Evolutionary conservation across 2,113 vertebrate genomes (phyloP).

Genomic region (Reinhardtius hippoglossoides): DNA sequence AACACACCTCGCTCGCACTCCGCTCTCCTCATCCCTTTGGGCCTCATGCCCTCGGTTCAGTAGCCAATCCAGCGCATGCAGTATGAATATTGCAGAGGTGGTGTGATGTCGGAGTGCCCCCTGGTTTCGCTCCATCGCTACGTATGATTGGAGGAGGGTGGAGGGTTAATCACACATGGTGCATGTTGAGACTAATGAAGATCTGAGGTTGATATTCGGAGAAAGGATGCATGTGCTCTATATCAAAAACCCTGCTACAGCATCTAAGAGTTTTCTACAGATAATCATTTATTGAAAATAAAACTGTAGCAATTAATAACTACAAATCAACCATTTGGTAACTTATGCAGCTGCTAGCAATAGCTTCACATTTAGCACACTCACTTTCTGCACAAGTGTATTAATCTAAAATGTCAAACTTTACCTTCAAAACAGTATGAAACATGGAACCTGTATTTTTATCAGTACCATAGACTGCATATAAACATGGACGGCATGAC

Average conservation of each 20-base stretch:
- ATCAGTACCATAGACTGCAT: no score
- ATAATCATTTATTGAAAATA: not conserved
- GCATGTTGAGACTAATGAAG: constrained; percentile 54
- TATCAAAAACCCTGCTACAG: not conserved
- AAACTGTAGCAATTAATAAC: no score
- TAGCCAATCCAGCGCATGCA: constrained; percentile 53
- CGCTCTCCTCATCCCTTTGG: constrained; percentile 65
- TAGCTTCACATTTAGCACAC: no score
- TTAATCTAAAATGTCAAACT: no score
- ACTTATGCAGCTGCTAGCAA: no score
- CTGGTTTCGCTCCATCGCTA: constrained; percentile 53
- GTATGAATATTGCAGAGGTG: constrained; percentile 77
- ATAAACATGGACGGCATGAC: no score
- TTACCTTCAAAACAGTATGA: no score
- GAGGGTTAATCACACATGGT: constrained; percentile 59
- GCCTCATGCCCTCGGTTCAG: constrained; percentile 71
- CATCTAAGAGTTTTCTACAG: not conserved
- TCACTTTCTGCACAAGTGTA: no score
- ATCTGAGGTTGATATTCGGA: constrained; percentile 8
- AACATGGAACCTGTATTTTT: no score
- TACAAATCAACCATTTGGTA: no score
- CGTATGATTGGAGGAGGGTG: constrained; percentile 52
- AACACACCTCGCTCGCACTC: constrained; percentile 64
- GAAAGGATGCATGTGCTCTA: not conserved
- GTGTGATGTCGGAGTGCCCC: constrained; percentile 65